These are phyloP conservation scores for Agapornis roseicollis DNA, from an alignment of 2,113 vertebrate species.

Conservation along the genomic window DNA sequence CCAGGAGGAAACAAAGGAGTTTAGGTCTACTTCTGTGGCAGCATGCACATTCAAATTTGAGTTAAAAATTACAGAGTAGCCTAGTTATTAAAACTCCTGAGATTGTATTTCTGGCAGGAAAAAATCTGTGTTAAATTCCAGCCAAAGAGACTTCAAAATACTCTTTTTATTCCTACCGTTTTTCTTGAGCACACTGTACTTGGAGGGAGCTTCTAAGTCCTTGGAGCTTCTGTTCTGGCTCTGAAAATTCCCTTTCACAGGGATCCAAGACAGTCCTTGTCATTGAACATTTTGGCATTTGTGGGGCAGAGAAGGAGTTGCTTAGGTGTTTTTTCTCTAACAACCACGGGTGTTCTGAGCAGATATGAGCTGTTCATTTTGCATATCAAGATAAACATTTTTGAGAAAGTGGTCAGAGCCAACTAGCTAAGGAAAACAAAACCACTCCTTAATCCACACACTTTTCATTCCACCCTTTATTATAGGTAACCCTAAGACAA, in stretches of 20 bases:
- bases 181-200: not conserved
- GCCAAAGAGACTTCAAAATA: not conserved
- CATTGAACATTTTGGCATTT: not conserved
- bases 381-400: not conserved
- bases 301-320: not conserved
- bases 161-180: not conserved
- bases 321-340: not conserved
- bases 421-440: not conserved
- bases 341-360: fast-evolving
- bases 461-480: not conserved
- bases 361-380: not conserved
- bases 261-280: not conserved
- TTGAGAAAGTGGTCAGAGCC: not conserved
- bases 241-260: not conserved
- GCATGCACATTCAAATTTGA: not conserved
- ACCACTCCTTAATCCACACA: not conserved
- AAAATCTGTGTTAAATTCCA: not conserved
- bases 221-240: not conserved
- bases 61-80: not conserved
- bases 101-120: not conserved
- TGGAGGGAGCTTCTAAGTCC: not conserved
- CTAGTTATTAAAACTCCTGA: not conserved
- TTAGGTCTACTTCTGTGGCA: not conserved
- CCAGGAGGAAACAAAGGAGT: not conserved
- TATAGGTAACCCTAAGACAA: not conserved